Conservation (phyloP, 2,113 vertebrate species). For the Himantopus leucocephalus region DNA sequence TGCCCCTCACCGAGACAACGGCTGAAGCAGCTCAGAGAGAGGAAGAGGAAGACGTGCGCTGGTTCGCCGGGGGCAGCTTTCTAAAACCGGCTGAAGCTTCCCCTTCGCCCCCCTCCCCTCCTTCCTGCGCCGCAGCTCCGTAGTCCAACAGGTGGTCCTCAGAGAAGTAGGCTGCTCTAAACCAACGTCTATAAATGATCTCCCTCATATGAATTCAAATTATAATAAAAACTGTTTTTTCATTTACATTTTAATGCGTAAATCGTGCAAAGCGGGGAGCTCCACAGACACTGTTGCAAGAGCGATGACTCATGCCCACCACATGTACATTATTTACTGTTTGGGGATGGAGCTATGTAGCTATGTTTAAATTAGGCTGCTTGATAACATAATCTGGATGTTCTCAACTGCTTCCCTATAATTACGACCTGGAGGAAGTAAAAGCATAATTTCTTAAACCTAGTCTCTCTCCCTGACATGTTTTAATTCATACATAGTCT, state of each 20-base stretch:
- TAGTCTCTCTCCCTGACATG: background rate
- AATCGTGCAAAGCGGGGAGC: conserved; percentile 1
- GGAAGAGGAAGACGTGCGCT: rapidly evolving
- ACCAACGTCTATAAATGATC: background rate
- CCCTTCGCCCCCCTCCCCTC: background rate
- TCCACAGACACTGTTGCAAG: background rate
- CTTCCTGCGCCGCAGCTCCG: background rate
- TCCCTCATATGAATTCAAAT: background rate
- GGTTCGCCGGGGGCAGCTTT: background rate
- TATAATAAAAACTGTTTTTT: background rate
- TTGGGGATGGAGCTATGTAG: background rate
- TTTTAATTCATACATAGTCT: background rate
- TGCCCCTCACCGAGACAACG: background rate
- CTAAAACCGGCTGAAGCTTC: background rate
- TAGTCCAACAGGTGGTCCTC: background rate
- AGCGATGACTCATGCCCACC: conserved; percentile 36
- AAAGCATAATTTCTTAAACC: background rate
- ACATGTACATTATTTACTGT: conserved; percentile 30
- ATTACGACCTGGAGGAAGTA: background rate
- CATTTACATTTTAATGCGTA: background rate
- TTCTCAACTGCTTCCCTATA: background rate
- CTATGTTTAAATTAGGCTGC: background rate
- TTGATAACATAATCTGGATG: background rate
- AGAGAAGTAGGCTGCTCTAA: background rate
- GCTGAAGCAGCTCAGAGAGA: rapidly evolving